Base-by-base conservation (phyloP, 2,113 vertebrate species). In the Sylvia atricapilla region DNA sequence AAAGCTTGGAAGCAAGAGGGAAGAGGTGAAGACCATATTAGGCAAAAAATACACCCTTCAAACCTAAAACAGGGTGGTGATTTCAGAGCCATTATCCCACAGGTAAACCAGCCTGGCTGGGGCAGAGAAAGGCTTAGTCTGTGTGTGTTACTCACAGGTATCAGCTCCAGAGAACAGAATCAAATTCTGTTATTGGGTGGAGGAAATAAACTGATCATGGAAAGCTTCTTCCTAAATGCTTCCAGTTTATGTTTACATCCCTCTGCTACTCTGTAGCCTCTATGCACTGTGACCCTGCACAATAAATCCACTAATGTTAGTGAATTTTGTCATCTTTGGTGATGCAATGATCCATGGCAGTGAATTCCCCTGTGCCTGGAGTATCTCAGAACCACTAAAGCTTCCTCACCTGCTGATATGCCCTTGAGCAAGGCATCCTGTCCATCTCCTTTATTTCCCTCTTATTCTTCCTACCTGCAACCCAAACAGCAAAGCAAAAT, bases 341-440 rank as follows among this genome's bases (percentile, higher is more conserved):
- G 76, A 79, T 35, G 21, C 27, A 67, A 60, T 3, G 52, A 41
- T 35, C 43, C 2, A 2, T 39, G 25, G 58, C 66, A 91, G 52
- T 35, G 39, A 83, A 74, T 77, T 85, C n/a, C 18, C 43, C 63
- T 0, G 3, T 69, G 43, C 30, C 47, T 25, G 30, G 21, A 6
- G 1, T 25, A 44, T 25, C 52, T 63, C 20, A 88, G 52, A 75
- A 46, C 9, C 44, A 30, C 27, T 33, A 27, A 47, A 60, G 63
- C 10, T 22, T 85, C 33, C 96, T 97, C 80, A 97, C 97, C 96
- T 95, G 63, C 66, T 81, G 91, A 78, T 82, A 92, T 0, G 20
- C 22, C 63, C 80, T 73, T 35, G 92, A 66, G 43, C 15, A 28
- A 60, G 44, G 24, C 58, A 37, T 39, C 33, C 52, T 55, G 14